Evolutionary conservation across 1,140 invertebrate species (phyloP).

Genomic region (Drosophila truncata): DNA sequence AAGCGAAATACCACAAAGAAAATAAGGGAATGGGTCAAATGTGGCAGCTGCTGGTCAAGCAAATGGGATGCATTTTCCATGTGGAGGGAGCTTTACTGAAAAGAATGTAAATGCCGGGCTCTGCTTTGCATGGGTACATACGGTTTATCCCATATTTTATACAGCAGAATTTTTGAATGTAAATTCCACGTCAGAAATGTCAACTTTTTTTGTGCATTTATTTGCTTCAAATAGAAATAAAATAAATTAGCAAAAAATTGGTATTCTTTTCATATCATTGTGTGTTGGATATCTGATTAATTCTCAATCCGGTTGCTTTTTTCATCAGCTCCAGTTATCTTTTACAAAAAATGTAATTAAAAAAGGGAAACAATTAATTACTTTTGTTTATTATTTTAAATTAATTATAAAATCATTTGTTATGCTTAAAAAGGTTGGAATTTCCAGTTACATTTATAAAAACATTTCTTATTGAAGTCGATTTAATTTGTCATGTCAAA

Average conservation of each 20-base stretch:
- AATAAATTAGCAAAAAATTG: too few relatives aligned
- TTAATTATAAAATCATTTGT: conserved; percentile 18
- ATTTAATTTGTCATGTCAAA: conserved; percentile 8
- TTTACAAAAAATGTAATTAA: not conserved
- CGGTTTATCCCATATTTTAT: conserved; percentile 1
- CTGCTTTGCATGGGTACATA: conserved; percentile 9
- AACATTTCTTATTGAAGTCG: too few relatives aligned
- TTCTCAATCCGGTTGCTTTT: not conserved
- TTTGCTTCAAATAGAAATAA: not conserved
- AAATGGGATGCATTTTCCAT: conserved; percentile 28
- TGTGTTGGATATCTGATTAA: not conserved
- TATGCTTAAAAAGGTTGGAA: not conserved
- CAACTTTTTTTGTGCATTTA: not conserved
- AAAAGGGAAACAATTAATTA: not conserved
- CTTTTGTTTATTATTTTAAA: conserved; percentile 40
- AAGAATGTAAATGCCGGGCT: conserved; percentile 23
- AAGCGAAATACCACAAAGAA: conserved; percentile 34
- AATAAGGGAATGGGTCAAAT: conserved; percentile 11
- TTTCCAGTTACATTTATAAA: conserved; percentile 4
- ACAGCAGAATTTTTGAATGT: not conserved
- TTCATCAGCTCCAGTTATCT: not conserved
- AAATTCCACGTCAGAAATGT: conserved; percentile 5
- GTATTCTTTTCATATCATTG: not conserved
- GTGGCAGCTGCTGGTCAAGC: conserved; percentile 20
- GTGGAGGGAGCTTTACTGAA: conserved; percentile 5